These are phyloP conservation scores for Cinara cedri DNA, from an alignment of 2,888 invertebrate species.

Conservation along the genomic window DNA sequence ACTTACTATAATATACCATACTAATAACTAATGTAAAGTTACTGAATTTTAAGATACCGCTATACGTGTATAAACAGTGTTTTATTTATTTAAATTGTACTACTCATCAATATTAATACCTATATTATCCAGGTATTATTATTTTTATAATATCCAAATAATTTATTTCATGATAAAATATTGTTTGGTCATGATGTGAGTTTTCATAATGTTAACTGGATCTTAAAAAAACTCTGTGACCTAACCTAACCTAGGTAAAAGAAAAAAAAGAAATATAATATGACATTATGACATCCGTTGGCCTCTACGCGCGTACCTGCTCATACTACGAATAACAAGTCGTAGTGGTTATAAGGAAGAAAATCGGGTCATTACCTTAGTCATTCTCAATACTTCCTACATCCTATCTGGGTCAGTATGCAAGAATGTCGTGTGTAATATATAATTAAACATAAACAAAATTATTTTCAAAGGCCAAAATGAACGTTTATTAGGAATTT, in stretches of 20 bases:
- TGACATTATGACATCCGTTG: slow-evolving; percentile 52
- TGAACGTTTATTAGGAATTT: neutral
- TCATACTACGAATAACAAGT: slow-evolving; percentile 40
- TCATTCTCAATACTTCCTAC: slow-evolving; percentile 54
- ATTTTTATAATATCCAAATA: no score
- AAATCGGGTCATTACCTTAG: slow-evolving; percentile 55
- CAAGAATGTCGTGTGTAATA: slow-evolving; percentile 44
- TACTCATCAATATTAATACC: no score
- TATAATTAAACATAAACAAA: slow-evolving; percentile 41
- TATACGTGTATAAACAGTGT: no score
- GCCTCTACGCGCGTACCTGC: slow-evolving; percentile 22
- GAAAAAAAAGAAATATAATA: slow-evolving; percentile 27
- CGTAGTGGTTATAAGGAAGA: slow-evolving; percentile 34
- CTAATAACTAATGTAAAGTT: no score
- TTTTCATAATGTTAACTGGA: slow-evolving; percentile 12
- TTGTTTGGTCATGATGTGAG: neutral
- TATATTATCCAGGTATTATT: no score
- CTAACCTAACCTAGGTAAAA: slow-evolving; percentile 3
- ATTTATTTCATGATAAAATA: neutral
- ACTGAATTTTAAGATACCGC: no score
- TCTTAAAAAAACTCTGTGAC: slow-evolving; percentile 13
- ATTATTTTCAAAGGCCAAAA: slow-evolving; percentile 31
- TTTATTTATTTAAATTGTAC: no score
- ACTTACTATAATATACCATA: no score
- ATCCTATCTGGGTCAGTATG: slow-evolving; percentile 53